Percentiles rank a stretch among this genome's conserved stretches.
These are phyloP conservation scores for Drosophila borealis DNA, from an alignment of 2,888 invertebrate species.

Conservation along the genomic window DNA sequence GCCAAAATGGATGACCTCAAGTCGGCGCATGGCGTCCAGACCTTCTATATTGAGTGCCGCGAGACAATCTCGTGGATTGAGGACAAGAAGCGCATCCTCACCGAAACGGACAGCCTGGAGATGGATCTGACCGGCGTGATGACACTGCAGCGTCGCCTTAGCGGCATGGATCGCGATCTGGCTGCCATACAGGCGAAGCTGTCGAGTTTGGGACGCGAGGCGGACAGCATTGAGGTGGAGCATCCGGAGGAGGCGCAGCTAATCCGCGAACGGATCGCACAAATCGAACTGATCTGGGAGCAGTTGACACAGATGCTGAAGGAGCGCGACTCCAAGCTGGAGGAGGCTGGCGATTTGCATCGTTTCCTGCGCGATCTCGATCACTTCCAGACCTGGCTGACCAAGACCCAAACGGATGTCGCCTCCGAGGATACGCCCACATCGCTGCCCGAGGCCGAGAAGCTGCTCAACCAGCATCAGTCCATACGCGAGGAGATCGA, in stretches of 20 bases:
- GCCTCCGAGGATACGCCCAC: slow-evolving; percentile 98
- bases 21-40: slow-evolving; percentile 98
- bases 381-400: slow-evolving; percentile 99
- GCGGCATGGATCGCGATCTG: slow-evolving; percentile 99
- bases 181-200: slow-evolving; percentile 99
- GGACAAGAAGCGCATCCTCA: slow-evolving; percentile 99
- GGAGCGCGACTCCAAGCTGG: slow-evolving; percentile 98
- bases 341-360: slow-evolving; percentile 99
- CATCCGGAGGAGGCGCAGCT: slow-evolving; percentile 97
- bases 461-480: slow-evolving; percentile 98
- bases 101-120: slow-evolving; percentile 98
- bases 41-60: slow-evolving; percentile 99
- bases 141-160: slow-evolving; percentile 97
- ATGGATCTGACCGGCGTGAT: slow-evolving; percentile 99
- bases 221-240: slow-evolving; percentile 94
- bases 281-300: slow-evolving; percentile 98
- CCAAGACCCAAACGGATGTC: slow-evolving; percentile 99
- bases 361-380: slow-evolving; percentile 99
- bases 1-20: slow-evolving; percentile 97
- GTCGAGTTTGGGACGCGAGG: slow-evolving; percentile 96
- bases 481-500: slow-evolving; percentile 99
- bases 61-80: slow-evolving; percentile 99
- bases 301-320: slow-evolving; percentile 98
- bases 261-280: slow-evolving; percentile 94
- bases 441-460: slow-evolving; percentile 97